Evolutionary conservation across 1,140 invertebrate genomes (phyloP), one percentile per base, ranked within the genome.

Genomic region (Calosoma granatense): DNA sequence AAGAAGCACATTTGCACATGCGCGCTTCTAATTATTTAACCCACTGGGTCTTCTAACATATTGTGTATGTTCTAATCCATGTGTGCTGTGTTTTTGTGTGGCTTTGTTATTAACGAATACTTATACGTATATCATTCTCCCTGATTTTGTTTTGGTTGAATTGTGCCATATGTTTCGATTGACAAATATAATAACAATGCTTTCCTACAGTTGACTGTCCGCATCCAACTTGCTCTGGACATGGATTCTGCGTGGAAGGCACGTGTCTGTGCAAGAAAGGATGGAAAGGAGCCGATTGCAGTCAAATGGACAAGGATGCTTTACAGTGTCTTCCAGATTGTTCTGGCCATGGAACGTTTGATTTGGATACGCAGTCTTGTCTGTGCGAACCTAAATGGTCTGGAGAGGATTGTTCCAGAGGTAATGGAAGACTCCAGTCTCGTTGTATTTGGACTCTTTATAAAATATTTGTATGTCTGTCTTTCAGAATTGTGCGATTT

Each of bases 261-360:
- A 80, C 84, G n/a, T 99, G 97, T 74, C 84, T 94, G 23, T 99
- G 97, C 72, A 97, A 97, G 71, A 93, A 94, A 67, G 96, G 96
- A 1, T 98, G 91, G 90, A 90, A 93, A 71, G 96, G 96, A 0
- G 66, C 77, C 0, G 92, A 96, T 66, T 99, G 97, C 72, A 86
- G 85, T 54, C 83, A 90, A 59, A 92, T 90, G 77, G 92, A 96
- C 67, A 92, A 92, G 68, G 89, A 94, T 63, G 94, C 92, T 0
- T 75, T 94, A 2, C 89, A 96, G 67, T 97, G 95, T 74, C 76
- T 96, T 21, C 93, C 93, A 0, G 90, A 95, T 72, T 98, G 94
- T 73, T 92, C 90, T 1, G 86, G 88, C 1, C 92, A 97, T 67
- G 96, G 96, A 9, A 87, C 81, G n/a, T 98, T 95, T 68, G 92